Evolutionary conservation across 2,113 vertebrate species (phyloP).

Genomic region (Cebus imitator): DNA sequence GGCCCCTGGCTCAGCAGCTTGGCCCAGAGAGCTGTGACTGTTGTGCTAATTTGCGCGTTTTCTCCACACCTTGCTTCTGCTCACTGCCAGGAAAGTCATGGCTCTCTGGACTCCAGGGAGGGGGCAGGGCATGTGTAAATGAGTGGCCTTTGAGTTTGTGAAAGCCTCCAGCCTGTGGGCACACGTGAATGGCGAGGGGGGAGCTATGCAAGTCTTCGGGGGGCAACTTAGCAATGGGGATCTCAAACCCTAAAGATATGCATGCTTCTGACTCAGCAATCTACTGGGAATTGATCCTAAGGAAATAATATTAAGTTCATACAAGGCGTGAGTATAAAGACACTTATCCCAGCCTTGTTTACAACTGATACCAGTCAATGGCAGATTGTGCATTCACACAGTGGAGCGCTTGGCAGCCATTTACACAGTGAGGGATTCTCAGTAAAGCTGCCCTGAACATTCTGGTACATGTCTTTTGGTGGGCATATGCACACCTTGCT

Average conservation of each 20-base stretch:
- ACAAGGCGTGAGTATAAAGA: background rate
- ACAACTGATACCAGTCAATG: background rate
- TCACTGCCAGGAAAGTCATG: conserved; percentile 77
- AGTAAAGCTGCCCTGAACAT: background rate
- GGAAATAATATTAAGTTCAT: background rate
- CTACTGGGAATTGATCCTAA: background rate
- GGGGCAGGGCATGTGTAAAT: background rate
- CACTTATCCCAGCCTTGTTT: background rate
- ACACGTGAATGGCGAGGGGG: background rate
- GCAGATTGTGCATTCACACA: background rate
- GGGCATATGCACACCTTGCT: background rate
- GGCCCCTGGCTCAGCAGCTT: conserved; percentile 74
- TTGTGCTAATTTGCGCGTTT: conserved; percentile 78
- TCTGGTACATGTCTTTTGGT: background rate
- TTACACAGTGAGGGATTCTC: background rate
- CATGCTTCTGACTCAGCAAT: background rate
- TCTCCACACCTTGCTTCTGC: conserved; percentile 81
- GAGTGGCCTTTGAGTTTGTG: background rate
- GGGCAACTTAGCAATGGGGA: background rate
- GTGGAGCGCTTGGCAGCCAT: background rate
- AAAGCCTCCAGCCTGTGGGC: background rate
- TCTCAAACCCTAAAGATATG: background rate
- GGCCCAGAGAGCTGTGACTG: conserved; percentile 53
- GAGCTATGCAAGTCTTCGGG: background rate
- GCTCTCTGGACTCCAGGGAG: conserved; percentile 45